These are phyloP conservation scores for Pseudococcus viburni DNA, from an alignment of 2,888 invertebrate genomes.

Conservation along the genomic window DNA sequence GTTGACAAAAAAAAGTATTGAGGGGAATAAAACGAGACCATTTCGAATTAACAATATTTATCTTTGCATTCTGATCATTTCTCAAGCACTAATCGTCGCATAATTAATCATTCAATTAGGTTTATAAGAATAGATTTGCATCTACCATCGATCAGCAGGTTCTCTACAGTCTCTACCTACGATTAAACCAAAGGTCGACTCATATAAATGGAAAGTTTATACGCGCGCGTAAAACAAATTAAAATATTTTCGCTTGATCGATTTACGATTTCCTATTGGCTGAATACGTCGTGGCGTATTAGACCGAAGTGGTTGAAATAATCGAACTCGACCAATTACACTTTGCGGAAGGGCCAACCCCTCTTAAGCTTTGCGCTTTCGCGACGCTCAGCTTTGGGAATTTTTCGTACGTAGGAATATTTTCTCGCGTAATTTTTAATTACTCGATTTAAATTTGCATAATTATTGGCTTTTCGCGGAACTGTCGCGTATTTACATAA, in stretches of 20 bases:
- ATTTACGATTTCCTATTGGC: neutral
- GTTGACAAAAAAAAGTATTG: no score
- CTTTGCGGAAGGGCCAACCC: neutral
- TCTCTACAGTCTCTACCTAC: no score
- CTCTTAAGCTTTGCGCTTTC: neutral
- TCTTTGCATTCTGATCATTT: no score
- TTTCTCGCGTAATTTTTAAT: constrained; percentile 18
- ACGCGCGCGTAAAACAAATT: constrained; percentile 29
- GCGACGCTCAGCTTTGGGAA: neutral
- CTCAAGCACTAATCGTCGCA: no score
- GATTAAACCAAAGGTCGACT: neutral
- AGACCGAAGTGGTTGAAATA: neutral
- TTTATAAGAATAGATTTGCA: no score
- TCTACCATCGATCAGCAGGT: no score
- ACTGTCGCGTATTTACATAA: constrained; percentile 18
- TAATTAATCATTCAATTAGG: no score
- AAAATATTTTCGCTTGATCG: constrained; percentile 32
- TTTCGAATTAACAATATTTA: no score
- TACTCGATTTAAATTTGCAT: constrained; percentile 33
- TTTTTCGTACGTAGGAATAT: neutral
- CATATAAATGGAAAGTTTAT: neutral
- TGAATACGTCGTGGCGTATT: neutral
- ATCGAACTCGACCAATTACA: neutral
- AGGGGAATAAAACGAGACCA: no score
- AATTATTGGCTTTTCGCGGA: constrained; percentile 16